Conservation (phyloP, 1,140 invertebrate genomes). For the Bombus sylvicola region DNA sequence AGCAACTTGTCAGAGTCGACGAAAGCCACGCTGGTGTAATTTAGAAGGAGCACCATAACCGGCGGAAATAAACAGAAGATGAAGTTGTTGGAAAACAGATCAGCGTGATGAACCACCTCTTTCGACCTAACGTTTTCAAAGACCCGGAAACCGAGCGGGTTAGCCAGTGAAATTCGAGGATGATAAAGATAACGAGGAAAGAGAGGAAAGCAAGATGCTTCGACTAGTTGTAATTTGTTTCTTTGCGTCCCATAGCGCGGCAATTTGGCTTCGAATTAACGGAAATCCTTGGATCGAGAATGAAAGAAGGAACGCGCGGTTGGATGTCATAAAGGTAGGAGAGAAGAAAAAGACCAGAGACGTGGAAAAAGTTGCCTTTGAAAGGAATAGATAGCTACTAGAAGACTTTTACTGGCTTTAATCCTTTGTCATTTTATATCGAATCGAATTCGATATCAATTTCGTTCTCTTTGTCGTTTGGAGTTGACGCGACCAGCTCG, state of each 20-base stretch:
- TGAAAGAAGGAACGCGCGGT: not conserved
- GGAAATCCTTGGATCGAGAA: not conserved
- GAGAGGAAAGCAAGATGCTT: not conserved
- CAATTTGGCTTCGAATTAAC: conserved; percentile 21
- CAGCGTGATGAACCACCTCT: not conserved
- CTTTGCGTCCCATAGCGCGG: not conserved
- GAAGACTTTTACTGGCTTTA: not conserved
- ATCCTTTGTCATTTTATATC: not conserved
- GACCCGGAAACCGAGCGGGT: not conserved
- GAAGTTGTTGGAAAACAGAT: not conserved
- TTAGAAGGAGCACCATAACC: no score
- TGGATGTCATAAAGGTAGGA: not conserved
- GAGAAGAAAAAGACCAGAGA: not conserved
- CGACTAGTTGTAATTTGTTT: conserved; percentile 4
- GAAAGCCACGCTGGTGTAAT: no score
- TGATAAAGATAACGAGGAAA: not conserved
- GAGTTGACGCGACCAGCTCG: not conserved
- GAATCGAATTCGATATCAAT: not conserved
- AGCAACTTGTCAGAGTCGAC: no score
- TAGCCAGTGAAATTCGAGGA: not conserved
- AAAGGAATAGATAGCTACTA: not conserved
- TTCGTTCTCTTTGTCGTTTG: not conserved
- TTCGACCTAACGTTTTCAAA: not conserved
- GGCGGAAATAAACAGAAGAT: no score
- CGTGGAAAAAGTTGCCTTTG: no score